Base-by-base conservation (phyloP, 2,888 invertebrate genomes). In the Melipona beecheii region DNA sequence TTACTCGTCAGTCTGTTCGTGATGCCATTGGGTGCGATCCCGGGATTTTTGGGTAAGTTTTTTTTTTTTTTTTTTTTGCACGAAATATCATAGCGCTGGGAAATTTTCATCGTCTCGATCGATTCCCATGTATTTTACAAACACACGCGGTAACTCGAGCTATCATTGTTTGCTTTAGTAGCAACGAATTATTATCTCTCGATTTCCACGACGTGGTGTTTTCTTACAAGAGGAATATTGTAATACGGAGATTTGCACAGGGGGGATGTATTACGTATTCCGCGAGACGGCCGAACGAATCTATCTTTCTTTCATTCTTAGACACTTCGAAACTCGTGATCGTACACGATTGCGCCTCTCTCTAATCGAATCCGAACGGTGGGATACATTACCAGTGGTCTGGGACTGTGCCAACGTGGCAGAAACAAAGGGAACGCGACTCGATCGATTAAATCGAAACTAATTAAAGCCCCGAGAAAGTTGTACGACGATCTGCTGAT, bases 11-110 rank as follows among this genome's bases (percentile, higher is more conserved):
- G 98, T 92, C 95, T 98, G 86, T 97, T 99, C 93, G 99, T 99
- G 78, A 99, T 99, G 99, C 99, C 99, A 5, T 96, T 99, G 94
- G 98, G 98, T 83, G 98, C 99, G 58, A 97, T 99, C 91, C 98
- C 98, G 50, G 98, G 98, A 93, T 98, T 99, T 95, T 95, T 98
- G 92, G 99, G 99, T 99, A 94, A 97, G 97, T 87, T 11, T 52
- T 9, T 9, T 43, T 43, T 9, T 43, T 43, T 11, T 9, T 36
- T 36, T 9, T 36, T 36, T 36, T n/a, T 43, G 2, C n/a, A 24
- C 4, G 11, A 19, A 43, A 24, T n/a, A 17, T 24, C 31, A 6
- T 4, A 4, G 21, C 19, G 6, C n/a, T 19, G 13, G 19, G 50
- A 50, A 68, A 31, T 50, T 27, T 68, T 27, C 27, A 11, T 27